Percentiles rank a stretch among this genome's conserved stretches.
Evolutionary conservation across 2,797 vertebrate genomes (phyloP).

Genomic region (Enteromius unitaeniatus): DNA sequence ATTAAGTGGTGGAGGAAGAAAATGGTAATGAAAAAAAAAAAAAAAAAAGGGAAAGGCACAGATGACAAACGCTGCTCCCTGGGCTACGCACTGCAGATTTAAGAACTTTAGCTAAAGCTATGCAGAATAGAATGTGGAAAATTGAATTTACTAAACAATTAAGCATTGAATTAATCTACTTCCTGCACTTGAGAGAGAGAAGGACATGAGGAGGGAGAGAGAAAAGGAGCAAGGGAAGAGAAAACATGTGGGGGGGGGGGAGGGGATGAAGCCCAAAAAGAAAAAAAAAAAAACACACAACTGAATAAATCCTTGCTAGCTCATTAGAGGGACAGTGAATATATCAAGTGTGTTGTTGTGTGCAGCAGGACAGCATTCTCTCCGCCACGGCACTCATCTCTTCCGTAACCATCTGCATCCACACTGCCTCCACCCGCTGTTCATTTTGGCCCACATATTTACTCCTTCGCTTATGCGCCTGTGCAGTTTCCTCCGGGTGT

Average conservation of each 20-base stretch:
- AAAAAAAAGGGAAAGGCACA: slow-evolving; percentile 81
- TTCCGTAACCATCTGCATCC: slow-evolving; percentile 31
- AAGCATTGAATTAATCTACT: slow-evolving; percentile 97
- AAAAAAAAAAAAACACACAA: slow-evolving; percentile 65
- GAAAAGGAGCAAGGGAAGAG: slow-evolving; percentile 34
- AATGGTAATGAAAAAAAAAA: slow-evolving; percentile 90
- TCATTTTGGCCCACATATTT: slow-evolving; percentile 29
- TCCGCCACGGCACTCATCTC: slow-evolving; percentile 54
- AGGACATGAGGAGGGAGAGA: slow-evolving; percentile 44
- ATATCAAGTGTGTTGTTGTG: slow-evolving; percentile 88
- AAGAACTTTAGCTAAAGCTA: slow-evolving; percentile 96
- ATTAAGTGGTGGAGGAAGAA: slow-evolving; percentile 96
- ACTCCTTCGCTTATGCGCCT: slow-evolving; percentile 20
- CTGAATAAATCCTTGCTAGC: slow-evolving; percentile 87
- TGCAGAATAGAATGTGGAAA: slow-evolving; percentile 96
- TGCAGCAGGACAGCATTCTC: slow-evolving; percentile 79
- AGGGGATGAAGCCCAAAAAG: slow-evolving; percentile 29
- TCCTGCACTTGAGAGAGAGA: slow-evolving; percentile 79
- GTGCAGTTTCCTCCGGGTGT: slow-evolving; percentile 44
- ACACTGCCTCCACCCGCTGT: slow-evolving; percentile 37
- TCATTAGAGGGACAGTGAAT: slow-evolving; percentile 94
- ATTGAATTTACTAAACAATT: slow-evolving; percentile 99
- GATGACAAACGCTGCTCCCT: slow-evolving; percentile 90
- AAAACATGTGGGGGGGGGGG: slow-evolving; percentile 29
- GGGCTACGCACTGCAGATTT: slow-evolving; percentile 88